These are phyloP conservation scores for Tetranychus truncatus DNA, from an alignment of 2,888 invertebrate genomes.

Conservation along the genomic window DNA sequence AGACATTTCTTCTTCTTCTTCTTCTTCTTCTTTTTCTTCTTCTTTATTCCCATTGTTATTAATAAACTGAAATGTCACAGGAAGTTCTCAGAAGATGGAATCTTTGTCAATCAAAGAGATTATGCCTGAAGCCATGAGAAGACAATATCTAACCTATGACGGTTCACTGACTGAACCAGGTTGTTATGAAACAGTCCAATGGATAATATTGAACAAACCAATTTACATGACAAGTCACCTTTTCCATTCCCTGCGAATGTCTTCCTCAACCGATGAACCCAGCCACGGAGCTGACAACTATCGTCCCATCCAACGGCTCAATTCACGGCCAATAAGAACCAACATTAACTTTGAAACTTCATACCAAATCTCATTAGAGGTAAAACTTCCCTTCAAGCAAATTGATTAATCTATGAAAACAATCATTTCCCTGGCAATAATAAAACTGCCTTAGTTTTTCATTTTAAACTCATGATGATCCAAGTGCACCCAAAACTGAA, in stretches of 20 bases:
- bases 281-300: constrained; percentile 18
- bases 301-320: constrained; percentile 19
- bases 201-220: constrained; percentile 93
- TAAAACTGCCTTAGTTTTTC: too few relatives aligned
- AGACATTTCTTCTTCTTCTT: constrained; percentile 1
- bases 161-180: constrained; percentile 91
- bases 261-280: constrained; percentile 9
- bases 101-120: constrained; percentile 10
- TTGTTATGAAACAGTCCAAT: constrained; percentile 94
- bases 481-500: too few relatives aligned
- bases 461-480: too few relatives aligned
- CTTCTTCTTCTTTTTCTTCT: neutral
- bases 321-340: constrained; percentile 16
- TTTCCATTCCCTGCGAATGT: constrained; percentile 19
- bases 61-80: neutral
- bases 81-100: constrained; percentile 9
- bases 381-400: too few relatives aligned
- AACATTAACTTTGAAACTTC: constrained; percentile 18
- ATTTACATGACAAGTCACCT: constrained; percentile 81
- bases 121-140: constrained; percentile 5
- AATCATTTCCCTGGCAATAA: too few relatives aligned
- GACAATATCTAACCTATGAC: constrained; percentile 12
- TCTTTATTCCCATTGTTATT: neutral
- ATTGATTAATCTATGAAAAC: too few relatives aligned
- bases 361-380: too few relatives aligned